Conservation (phyloP, 2,888 invertebrate genomes). For the Eueremaeus valkanovi region DNA sequence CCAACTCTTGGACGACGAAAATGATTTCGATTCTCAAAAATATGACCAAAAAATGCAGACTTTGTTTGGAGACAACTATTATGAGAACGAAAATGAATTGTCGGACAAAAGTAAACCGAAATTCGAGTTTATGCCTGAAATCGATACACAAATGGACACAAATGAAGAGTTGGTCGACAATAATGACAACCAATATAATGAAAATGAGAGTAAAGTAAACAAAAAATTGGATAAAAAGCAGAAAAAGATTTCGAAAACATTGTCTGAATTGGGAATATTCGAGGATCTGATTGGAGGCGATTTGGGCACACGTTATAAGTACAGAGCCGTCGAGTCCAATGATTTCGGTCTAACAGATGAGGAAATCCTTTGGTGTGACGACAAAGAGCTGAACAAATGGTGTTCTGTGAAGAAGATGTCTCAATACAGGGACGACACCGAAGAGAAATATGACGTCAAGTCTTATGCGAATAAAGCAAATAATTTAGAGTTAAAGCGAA, state of each 20-base stretch:
- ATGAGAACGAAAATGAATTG: constrained; percentile 67
- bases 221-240: constrained; percentile 72
- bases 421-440: constrained; percentile 64
- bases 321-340: constrained; percentile 77
- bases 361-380: constrained; percentile 87
- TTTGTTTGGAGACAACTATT: constrained; percentile 81
- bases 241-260: constrained; percentile 75
- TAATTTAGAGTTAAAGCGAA: constrained; percentile 69
- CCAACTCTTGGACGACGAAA: constrained; percentile 50
- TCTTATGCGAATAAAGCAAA: constrained; percentile 69
- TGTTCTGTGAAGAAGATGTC: constrained; percentile 81
- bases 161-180: neutral
- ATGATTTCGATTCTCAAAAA: constrained; percentile 82
- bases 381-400: constrained; percentile 92
- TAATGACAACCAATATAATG: neutral
- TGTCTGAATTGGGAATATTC: constrained; percentile 90
- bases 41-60: constrained; percentile 76
- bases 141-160: constrained; percentile 47
- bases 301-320: constrained; percentile 82
- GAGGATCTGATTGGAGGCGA: constrained; percentile 87
- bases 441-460: constrained; percentile 73
- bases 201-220: constrained; percentile 64
- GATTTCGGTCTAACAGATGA: constrained; percentile 83
- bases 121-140: constrained; percentile 74
- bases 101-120: constrained; percentile 73